phyloP scores from a whole-genome alignment of 2,888 invertebrate genomes.

The Schizotus pectinicornis region DNA sequence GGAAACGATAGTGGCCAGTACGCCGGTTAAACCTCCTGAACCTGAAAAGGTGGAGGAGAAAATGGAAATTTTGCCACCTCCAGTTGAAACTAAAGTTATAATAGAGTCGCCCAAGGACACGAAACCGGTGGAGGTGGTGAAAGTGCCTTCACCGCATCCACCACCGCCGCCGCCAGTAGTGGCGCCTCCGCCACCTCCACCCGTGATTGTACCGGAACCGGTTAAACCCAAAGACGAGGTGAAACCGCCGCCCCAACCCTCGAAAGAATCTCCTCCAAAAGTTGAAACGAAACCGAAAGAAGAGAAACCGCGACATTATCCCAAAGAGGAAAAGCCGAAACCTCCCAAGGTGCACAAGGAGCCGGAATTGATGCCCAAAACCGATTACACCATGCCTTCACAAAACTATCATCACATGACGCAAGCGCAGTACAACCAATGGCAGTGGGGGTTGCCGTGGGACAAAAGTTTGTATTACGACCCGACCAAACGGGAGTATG shows the following conservation, averaged over 20 bases:
- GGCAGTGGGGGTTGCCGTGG: slow-evolving; percentile 67
- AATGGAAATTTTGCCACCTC: slow-evolving; percentile 3
- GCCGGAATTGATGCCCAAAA: slow-evolving; percentile 57
- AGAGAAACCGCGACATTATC: slow-evolving; percentile 47
- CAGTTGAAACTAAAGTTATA: slow-evolving; percentile 6
- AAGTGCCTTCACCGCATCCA: slow-evolving; percentile 5
- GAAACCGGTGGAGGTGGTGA: slow-evolving; percentile 14
- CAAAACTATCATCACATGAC: slow-evolving; percentile 69
- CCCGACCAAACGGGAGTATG: slow-evolving; percentile 55
- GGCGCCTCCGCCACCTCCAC: too few relatives aligned
- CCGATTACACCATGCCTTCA: slow-evolving; percentile 71
- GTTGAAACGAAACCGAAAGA: slow-evolving; percentile 30
- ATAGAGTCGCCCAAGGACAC: not conserved
- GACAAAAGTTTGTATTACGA: slow-evolving; percentile 67
- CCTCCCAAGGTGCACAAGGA: slow-evolving; percentile 41
- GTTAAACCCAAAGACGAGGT: slow-evolving; percentile 9
- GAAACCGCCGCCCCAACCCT: slow-evolving; percentile 13
- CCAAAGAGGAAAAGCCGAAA: slow-evolving; percentile 32
- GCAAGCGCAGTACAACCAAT: slow-evolving; percentile 67
- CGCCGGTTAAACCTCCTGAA: slow-evolving; percentile 3
- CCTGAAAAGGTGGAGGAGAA: slow-evolving; percentile 8
- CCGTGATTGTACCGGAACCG: too few relatives aligned
- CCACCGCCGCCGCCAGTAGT: too few relatives aligned
- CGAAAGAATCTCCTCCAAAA: slow-evolving; percentile 8
- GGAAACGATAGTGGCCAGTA: not conserved